A percentile compares a stretch with the other conserved stretches of the same genome.
Conservation (phyloP, 2,797 vertebrate species). For the Moxostoma hubbsi region DNA sequence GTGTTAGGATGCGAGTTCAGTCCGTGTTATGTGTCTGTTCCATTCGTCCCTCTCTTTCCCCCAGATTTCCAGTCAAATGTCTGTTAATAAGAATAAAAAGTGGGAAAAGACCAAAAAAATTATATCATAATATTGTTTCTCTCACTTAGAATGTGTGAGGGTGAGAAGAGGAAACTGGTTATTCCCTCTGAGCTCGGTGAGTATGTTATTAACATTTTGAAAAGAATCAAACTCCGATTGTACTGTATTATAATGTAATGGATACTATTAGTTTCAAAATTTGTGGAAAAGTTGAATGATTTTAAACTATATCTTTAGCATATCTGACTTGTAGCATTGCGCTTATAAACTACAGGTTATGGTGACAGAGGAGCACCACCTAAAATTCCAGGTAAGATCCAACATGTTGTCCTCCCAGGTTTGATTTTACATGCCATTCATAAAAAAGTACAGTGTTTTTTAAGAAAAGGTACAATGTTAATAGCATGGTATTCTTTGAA, state of each 20-base stretch:
- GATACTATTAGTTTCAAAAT: background rate
- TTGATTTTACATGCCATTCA: background rate
- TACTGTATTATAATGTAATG: background rate
- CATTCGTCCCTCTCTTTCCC: too few relatives aligned
- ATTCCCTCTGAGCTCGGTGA: conserved; percentile 88
- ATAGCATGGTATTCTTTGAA: too few relatives aligned
- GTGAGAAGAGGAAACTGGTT: conserved; percentile 92
- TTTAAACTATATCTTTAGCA: background rate
- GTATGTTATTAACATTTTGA: conserved; percentile 24
- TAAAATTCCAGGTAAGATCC: conserved; percentile 84
- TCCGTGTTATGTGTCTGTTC: too few relatives aligned
- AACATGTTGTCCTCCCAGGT: background rate
- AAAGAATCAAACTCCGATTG: background rate
- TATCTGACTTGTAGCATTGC: background rate
- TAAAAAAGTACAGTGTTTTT: too few relatives aligned
- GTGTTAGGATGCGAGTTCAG: background rate
- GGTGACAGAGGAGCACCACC: conserved; percentile 90
- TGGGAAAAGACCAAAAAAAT: too few relatives aligned
- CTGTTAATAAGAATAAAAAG: background rate
- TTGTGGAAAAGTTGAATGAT: background rate
- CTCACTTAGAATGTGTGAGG: conserved; percentile 86
- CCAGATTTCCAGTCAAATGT: background rate
- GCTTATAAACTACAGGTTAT: conserved; percentile 75
- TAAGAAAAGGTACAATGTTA: too few relatives aligned
- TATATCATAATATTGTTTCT: too few relatives aligned